Conservation (phyloP, 2,888 invertebrate genomes). For the Elmis aenea region DNA sequence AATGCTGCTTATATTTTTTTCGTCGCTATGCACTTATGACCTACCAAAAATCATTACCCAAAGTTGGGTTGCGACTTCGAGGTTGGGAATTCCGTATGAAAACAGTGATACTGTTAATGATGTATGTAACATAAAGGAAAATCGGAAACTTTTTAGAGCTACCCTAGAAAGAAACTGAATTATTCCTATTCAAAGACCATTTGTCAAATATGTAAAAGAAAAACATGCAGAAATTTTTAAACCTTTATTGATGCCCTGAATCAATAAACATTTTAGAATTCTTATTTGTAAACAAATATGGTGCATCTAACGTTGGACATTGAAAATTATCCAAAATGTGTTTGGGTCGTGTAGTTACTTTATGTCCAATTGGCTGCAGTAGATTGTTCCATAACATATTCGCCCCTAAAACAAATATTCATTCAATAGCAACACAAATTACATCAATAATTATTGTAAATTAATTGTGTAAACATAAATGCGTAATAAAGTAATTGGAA, state of each 20-base stretch:
- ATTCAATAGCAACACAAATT: no score
- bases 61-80: no score
- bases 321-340: constrained; percentile 56
- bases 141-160: no score
- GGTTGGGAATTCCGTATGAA: no score
- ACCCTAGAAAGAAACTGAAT: no score
- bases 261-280: constrained; percentile 49
- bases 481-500: no score
- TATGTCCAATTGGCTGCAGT: constrained; percentile 63
- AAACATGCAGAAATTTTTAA: background rate
- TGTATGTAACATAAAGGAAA: background rate
- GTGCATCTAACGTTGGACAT: constrained; percentile 55
- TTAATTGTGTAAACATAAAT: no score
- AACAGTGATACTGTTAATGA: no score
- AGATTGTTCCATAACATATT: constrained; percentile 71
- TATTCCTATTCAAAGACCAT: no score
- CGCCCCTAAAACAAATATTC: constrained; percentile 50
- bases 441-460: background rate
- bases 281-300: constrained; percentile 61
- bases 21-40: no score
- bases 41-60: no score
- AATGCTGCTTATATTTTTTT: no score
- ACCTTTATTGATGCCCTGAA: constrained; percentile 47
- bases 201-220: constrained; percentile 1
- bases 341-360: constrained; percentile 53